Evolutionary conservation across 2,797 vertebrate genomes (phyloP), one percentile per base, ranked within the genome.

Genomic region (Poecilia velifera): DNA sequence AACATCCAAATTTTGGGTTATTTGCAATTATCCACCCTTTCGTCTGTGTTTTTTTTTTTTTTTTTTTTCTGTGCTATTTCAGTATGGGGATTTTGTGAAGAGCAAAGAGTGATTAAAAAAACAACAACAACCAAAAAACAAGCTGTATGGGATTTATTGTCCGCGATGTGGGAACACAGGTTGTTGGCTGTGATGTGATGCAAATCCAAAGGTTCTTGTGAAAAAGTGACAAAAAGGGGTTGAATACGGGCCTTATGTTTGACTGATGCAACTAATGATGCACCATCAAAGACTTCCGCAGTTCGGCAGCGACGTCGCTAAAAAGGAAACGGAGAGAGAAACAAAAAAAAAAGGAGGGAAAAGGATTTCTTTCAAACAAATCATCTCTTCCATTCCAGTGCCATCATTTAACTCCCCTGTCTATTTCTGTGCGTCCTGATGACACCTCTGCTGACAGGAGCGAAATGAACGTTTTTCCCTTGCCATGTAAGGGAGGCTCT

Each of bases 1-100:
- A 95, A 96, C 93, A 94, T 82, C 72, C 86, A 92, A 91, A 93
- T 93, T 93, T 93, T 93, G 91, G 90, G 92, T 93, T 93, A 91
- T 92, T 93, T 89, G 85, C 90, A 92, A 94, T 94, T 93, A 93
- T 89, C 91, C 93, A 90, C 87, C 90, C 92, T 92, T 87, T 87
- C 82, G 76, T 84, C 87, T 86, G 80, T 70, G 28, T 83, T 3
- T 6, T 3, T 22, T 22, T 22, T 83, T 83, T 84, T 77, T 81
- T 75, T 78, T 66, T 77, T 76, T 68, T 34, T n/a, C n/a, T n/a
- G n/a, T n/a, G n/a, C n/a, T n/a, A n/a, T 90, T 92, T 93, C 57
- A 81, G 91, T 86, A 81, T 76, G 80, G 90, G 90, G 90, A 45
- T 71, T 92, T 90, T 81, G n/a, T 79, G 79, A 45, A 2, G 45